Percentiles rank a stretch among this genome's conserved stretches.
These are phyloP conservation scores for Regulus satrapa DNA, from an alignment of 2,113 vertebrate genomes.

Conservation along the genomic window DNA sequence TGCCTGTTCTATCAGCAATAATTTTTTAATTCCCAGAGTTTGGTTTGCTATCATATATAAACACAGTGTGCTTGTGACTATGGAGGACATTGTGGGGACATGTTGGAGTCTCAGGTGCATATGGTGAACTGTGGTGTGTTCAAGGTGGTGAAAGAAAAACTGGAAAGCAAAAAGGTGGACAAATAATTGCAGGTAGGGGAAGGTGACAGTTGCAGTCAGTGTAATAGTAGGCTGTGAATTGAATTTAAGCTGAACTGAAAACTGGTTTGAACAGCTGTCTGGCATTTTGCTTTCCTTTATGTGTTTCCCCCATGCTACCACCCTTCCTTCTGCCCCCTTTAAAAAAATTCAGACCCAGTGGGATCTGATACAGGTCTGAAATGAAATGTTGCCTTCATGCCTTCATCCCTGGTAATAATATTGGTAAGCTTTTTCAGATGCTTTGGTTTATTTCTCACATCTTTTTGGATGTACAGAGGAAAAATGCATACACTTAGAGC, in stretches of 20 bases:
- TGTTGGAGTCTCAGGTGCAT: accelerated
- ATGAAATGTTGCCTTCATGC: background rate
- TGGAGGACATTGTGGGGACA: background rate
- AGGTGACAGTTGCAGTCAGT: background rate
- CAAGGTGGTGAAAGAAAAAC: background rate
- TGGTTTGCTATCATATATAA: background rate
- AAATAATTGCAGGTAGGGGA: background rate
- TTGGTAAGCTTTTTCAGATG: background rate
- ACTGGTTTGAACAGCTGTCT: background rate
- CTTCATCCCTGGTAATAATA: background rate
- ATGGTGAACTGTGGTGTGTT: background rate
- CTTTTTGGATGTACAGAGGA: background rate
- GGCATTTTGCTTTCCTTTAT: background rate
- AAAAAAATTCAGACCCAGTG: background rate
- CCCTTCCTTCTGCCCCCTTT: background rate
- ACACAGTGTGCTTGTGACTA: background rate
- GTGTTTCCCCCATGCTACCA: accelerated
- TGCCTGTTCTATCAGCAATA: background rate
- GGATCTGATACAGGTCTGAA: background rate
- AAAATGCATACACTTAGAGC: background rate
- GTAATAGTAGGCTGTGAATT: background rate
- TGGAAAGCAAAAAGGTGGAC: background rate
- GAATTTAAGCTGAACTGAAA: background rate
- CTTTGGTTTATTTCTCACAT: background rate
- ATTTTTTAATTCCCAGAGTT: background rate